Evolutionary conservation across 2,888 invertebrate genomes (phyloP).

Genomic region (Phyllotreta cruciferae): DNA sequence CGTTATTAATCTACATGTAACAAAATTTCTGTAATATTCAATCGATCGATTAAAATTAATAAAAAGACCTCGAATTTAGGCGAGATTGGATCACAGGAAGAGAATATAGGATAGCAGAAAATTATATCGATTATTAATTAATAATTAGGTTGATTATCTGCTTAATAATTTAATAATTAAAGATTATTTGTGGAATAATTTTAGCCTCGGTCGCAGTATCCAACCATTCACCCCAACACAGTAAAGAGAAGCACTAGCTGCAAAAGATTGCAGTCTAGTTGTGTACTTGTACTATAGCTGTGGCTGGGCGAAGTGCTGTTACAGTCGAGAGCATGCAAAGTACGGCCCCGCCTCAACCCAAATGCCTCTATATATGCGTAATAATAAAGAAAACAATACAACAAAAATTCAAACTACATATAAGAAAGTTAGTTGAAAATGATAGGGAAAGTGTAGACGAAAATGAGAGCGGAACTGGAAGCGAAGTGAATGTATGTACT

Average conservation of each 20-base stretch:
- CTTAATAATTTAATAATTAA: slow-evolving; percentile 27
- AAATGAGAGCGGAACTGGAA: no score
- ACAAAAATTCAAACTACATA: no score
- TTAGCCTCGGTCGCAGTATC: slow-evolving; percentile 58
- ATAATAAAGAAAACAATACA: not conserved
- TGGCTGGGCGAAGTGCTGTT: slow-evolving; percentile 60
- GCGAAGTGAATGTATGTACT: no score
- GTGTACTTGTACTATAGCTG: slow-evolving; percentile 56
- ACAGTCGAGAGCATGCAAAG: slow-evolving; percentile 55
- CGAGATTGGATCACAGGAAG: no score
- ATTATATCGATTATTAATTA: slow-evolving; percentile 16
- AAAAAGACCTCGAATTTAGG: no score
- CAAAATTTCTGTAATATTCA: no score
- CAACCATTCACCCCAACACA: slow-evolving; percentile 55
- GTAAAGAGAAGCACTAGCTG: slow-evolving; percentile 50
- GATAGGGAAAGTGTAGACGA: no score
- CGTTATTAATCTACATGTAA: no score
- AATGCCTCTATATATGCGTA: not conserved
- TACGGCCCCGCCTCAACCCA: slow-evolving; percentile 48
- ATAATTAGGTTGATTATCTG: slow-evolving; percentile 29
- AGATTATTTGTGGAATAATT: slow-evolving; percentile 41
- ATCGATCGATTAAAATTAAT: no score
- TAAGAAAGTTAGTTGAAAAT: no score
- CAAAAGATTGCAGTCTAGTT: slow-evolving; percentile 48
- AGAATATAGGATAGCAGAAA: not conserved